Percentiles rank a stretch among this genome's conserved stretches.
These are phyloP conservation scores for Tiphia femorata DNA, from an alignment of 2,888 invertebrate species.

Conservation along the genomic window DNA sequence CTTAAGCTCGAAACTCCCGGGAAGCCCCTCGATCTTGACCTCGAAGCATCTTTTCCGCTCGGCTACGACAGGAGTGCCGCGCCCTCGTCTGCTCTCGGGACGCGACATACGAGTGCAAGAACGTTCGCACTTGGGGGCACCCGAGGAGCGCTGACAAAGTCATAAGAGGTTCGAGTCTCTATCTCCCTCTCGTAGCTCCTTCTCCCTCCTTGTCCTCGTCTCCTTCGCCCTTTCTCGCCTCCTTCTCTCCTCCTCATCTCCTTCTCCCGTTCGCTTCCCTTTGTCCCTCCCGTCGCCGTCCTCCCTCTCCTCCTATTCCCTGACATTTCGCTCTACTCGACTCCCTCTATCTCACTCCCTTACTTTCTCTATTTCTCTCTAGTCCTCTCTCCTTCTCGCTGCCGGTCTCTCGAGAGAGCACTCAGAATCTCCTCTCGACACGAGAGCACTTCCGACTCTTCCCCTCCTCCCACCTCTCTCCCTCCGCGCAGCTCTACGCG, in stretches of 20 bases:
- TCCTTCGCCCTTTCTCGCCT: constrained; percentile 17
- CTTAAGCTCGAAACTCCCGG: constrained; percentile 43
- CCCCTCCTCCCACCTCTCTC: constrained; percentile 25
- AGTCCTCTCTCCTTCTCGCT: too few species aligned
- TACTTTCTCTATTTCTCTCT: constrained; percentile 21
- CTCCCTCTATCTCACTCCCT: constrained; percentile 24
- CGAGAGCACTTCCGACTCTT: constrained; percentile 55
- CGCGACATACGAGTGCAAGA: constrained; percentile 50
- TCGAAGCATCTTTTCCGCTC: constrained; percentile 42
- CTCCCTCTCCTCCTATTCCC: constrained; percentile 24
- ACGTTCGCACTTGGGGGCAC: constrained; percentile 51
- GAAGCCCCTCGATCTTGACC: constrained; percentile 50
- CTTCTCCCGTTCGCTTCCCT: constrained; percentile 9
- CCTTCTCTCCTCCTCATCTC: constrained; percentile 10
- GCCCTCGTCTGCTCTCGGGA: constrained; percentile 49
- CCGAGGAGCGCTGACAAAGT: constrained; percentile 63
- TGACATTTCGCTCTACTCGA: too few species aligned
- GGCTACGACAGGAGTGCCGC: constrained; percentile 26
- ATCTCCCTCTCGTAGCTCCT: constrained; percentile 27
- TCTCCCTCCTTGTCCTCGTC: constrained; percentile 17
- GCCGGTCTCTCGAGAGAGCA: constrained; percentile 60
- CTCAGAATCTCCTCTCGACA: constrained; percentile 63
- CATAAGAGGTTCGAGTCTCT: constrained; percentile 50
- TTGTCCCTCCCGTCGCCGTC: constrained; percentile 8
- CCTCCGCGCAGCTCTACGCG: constrained; percentile 24